phyloP scores from a whole-genome alignment of 2,797 vertebrate genomes.

The Antrozous pallidus region DNA sequence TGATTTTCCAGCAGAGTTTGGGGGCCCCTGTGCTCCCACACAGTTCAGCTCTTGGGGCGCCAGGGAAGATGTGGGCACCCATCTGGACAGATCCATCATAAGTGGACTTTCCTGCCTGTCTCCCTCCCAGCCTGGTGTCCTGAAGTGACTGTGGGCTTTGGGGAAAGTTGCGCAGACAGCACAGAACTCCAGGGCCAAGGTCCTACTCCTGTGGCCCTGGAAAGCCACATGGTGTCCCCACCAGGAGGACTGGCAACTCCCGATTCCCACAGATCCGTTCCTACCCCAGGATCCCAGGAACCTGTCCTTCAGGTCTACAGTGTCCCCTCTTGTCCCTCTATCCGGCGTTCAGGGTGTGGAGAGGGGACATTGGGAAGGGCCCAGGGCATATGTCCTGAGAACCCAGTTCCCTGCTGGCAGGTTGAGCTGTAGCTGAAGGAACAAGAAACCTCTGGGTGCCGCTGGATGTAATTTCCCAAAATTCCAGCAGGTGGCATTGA shows the following conservation, averaged over 20 bases:
- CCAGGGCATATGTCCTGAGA: neutral
- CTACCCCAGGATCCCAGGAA: too few species aligned
- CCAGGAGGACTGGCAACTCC: neutral
- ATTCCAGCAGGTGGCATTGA: neutral
- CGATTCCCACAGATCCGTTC: too few species aligned
- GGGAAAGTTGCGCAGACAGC: neutral
- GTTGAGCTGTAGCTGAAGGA: neutral
- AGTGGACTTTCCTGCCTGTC: neutral
- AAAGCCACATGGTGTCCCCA: neutral
- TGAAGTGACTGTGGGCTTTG: neutral
- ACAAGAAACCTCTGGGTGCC: neutral
- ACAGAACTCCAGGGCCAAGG: neutral
- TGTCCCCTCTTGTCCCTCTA: neutral
- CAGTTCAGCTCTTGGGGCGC: neutral
- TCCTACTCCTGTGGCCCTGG: neutral
- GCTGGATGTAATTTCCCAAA: neutral
- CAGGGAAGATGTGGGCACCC: neutral
- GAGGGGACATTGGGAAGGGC: neutral
- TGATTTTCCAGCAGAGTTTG: neutral
- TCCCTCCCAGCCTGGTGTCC: neutral
- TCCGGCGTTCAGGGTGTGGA: fast-evolving
- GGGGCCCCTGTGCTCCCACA: neutral
- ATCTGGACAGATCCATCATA: neutral
- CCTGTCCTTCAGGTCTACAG: neutral
- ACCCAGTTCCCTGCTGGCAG: neutral